These are phyloP conservation scores for Diplodus sargus DNA, from an alignment of 2,797 vertebrate genomes.

Conservation along the genomic window DNA sequence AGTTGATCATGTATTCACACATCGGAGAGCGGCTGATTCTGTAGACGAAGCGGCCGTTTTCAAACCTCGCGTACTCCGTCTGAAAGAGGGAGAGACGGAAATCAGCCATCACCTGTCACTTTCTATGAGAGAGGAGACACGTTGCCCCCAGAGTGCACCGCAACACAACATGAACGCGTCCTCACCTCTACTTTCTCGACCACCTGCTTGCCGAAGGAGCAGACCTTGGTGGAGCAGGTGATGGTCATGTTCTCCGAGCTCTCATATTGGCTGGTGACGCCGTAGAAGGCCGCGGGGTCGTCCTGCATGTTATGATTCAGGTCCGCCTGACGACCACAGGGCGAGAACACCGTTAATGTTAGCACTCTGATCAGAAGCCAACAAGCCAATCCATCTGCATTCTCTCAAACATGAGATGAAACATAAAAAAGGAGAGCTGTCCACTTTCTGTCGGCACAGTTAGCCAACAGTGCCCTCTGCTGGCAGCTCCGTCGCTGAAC, in stretches of 20 bases:
- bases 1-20: slow-evolving; percentile 99
- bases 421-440: not conserved
- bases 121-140: not conserved
- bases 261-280: slow-evolving; percentile 98
- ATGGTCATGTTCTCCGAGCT: slow-evolving; percentile 99
- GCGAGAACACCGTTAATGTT: not conserved
- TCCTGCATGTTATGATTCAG: slow-evolving; percentile 96
- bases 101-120: not conserved
- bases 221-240: slow-evolving; percentile 99
- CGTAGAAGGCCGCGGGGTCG: slow-evolving; percentile 95
- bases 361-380: not conserved
- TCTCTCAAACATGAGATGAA: not conserved
- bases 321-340: slow-evolving; percentile 88
- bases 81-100: slow-evolving; percentile 50
- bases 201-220: slow-evolving; percentile 99
- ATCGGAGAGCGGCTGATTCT: slow-evolving; percentile 98
- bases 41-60: slow-evolving; percentile 97
- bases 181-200: slow-evolving; percentile 99
- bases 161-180: not conserved
- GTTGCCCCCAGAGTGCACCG: not conserved
- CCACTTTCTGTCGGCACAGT: not conserved
- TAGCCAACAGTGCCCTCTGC: slow-evolving; percentile 40
- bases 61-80: slow-evolving; percentile 98
- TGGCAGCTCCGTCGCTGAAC: slow-evolving; percentile 16
- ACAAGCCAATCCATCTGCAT: not conserved